These are phyloP conservation scores for Colaptes auratus DNA, from an alignment of 2,113 vertebrate genomes.

Conservation along the genomic window DNA sequence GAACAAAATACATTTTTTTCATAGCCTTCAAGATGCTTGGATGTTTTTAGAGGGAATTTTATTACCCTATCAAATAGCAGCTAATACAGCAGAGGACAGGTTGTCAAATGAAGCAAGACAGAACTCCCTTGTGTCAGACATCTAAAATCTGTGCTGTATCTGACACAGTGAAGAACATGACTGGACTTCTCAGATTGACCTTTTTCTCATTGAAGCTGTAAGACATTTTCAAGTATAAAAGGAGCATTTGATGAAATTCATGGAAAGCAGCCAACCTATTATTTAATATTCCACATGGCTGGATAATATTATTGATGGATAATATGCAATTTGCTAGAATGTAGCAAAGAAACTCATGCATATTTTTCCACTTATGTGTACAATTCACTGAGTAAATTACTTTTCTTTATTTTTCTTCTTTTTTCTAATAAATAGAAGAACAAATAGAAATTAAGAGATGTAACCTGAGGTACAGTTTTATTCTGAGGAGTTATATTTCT, in stretches of 20 bases:
- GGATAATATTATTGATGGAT: conserved; percentile 31
- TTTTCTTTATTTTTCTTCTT: conserved; percentile 12
- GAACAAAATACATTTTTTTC: neutral
- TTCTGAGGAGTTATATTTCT: neutral
- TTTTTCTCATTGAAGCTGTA: conserved; percentile 35
- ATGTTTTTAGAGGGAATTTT: conserved; percentile 7
- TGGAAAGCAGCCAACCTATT: conserved; percentile 41
- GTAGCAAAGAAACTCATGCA: neutral
- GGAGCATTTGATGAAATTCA: conserved; percentile 9
- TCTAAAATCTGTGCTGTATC: conserved; percentile 13
- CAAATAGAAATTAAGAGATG: neutral
- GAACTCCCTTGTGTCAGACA: neutral
- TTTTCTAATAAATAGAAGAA: neutral
- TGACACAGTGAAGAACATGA: neutral
- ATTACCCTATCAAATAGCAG: conserved; percentile 15
- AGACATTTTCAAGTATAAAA: conserved; percentile 17
- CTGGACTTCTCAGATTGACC: neutral
- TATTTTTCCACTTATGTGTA: conserved; percentile 1
- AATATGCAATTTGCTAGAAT: conserved; percentile 34
- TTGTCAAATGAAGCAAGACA: conserved; percentile 9
- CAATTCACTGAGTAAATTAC: conserved; percentile 1
- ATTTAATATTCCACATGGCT: conserved; percentile 48
- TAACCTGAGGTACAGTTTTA: neutral
- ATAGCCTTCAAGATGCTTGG: neutral
- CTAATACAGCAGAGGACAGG: neutral